Conservation (phyloP, 2,797 vertebrate species). For the Crotalus adamanteus region DNA sequence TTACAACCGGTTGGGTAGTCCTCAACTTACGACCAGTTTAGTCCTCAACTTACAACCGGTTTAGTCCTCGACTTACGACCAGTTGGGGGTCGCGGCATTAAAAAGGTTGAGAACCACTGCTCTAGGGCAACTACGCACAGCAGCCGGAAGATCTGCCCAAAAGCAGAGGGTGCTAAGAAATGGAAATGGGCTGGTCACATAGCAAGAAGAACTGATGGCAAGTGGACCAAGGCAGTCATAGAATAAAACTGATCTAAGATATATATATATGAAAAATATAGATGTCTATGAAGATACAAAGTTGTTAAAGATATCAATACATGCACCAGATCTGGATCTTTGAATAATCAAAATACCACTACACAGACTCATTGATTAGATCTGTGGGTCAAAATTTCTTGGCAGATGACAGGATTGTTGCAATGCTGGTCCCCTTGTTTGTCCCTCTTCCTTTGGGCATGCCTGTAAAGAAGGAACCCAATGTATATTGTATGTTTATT, state of each 20-base stretch:
- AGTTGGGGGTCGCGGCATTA: no score
- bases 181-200: neutral
- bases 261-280: neutral
- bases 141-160: no score
- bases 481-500: neutral
- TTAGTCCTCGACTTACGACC: no score
- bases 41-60: no score
- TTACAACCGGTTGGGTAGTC: no score
- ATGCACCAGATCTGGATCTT: neutral
- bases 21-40: no score
- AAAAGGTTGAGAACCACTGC: no score
- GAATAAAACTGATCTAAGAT: neutral
- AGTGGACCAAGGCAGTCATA: neutral
- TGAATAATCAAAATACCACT: neutral
- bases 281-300: neutral
- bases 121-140: no score
- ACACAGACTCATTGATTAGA: neutral
- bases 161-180: neutral
- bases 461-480: neutral
- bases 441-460: neutral
- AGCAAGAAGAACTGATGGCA: neutral
- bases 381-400: neutral
- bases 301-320: neutral
- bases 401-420: neutral
- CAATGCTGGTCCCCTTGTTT: neutral